Conservation (phyloP, 2,113 vertebrate species). For the Vombatus ursinus region DNA sequence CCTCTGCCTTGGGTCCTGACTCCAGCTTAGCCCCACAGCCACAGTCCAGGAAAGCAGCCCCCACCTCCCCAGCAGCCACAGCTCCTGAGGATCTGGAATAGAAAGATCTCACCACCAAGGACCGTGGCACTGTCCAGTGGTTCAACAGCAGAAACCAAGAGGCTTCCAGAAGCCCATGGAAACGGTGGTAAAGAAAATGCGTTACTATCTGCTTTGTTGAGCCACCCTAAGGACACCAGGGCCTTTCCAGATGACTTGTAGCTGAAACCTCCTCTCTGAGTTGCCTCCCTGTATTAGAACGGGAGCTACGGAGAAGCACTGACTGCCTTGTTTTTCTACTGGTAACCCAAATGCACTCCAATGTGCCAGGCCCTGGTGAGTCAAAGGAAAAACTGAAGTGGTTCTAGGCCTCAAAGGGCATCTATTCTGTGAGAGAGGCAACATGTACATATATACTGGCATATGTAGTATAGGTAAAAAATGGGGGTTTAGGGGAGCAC, state of each 20-base stretch:
- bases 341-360: neutral
- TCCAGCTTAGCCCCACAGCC: neutral
- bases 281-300: neutral
- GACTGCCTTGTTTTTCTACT: neutral
- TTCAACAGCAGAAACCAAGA: neutral
- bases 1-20: too few species aligned
- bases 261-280: neutral
- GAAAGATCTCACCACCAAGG: neutral
- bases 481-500: too few species aligned
- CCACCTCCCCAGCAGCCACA: too few species aligned
- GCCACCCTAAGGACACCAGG: neutral
- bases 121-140: neutral
- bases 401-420: too few species aligned
- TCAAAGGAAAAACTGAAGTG: neutral
- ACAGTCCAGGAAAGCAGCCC: neutral
- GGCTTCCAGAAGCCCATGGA: neutral
- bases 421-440: too few species aligned
- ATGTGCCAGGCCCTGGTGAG: neutral
- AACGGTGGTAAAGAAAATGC: neutral
- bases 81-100: neutral
- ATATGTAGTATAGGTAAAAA: too few species aligned
- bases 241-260: neutral
- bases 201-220: neutral
- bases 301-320: neutral
- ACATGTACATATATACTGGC: too few species aligned